Evolutionary conservation across 2,113 vertebrate genomes (phyloP).

Genomic region (Xiphophorus couchianus): DNA sequence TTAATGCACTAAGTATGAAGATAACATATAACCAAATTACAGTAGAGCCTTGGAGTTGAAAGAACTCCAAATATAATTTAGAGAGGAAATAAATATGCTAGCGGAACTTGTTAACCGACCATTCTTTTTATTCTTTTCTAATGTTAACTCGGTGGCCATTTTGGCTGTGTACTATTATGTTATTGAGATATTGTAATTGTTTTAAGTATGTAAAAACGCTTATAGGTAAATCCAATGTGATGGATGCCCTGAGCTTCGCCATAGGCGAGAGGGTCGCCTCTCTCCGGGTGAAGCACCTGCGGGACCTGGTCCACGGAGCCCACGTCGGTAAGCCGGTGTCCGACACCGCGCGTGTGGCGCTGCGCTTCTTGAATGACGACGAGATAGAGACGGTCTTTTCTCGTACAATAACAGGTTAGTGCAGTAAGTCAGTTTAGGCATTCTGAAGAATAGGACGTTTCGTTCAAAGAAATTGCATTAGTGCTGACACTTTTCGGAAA

Average conservation of each 20-base stretch:
- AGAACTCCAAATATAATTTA: background rate
- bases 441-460: no score
- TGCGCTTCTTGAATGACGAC: constrained; percentile 81
- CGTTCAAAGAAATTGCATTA: no score
- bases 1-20: background rate
- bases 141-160: background rate
- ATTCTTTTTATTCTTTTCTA: background rate
- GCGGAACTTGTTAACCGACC: background rate
- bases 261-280: constrained; percentile 84
- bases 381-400: constrained; percentile 83
- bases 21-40: background rate
- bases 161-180: no score
- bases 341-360: constrained; percentile 81
- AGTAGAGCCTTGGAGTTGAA: background rate
- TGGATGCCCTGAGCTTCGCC: constrained; percentile 95
- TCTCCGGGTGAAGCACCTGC: constrained; percentile 86
- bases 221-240: constrained; percentile 94
- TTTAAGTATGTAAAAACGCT: background rate
- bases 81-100: background rate
- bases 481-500: no score
- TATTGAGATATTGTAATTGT: no score
- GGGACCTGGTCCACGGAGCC: constrained; percentile 91
- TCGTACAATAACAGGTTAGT: constrained; percentile 84
- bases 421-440: no score
- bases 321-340: constrained; percentile 87